phyloP scores from a whole-genome alignment of 2,888 invertebrate genomes.

The Perizoma affinitatum region DNA sequence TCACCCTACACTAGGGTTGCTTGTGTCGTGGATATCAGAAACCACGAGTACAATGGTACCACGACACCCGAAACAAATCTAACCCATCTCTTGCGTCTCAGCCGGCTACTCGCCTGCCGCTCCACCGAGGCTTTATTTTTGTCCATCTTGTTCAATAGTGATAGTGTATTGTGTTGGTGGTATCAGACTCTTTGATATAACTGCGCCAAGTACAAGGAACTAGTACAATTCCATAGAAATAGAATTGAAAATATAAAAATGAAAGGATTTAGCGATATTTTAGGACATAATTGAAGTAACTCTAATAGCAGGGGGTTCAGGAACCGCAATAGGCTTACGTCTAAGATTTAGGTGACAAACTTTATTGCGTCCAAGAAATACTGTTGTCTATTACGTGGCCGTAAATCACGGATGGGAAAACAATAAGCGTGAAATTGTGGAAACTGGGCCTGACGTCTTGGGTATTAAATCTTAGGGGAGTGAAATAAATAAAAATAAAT shows the following conservation, averaged over 20 bases:
- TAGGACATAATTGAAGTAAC: constrained; percentile 31
- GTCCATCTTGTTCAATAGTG: no score
- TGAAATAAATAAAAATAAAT: constrained; percentile 84
- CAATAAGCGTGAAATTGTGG: constrained; percentile 85
- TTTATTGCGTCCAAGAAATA: constrained; percentile 82
- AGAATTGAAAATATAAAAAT: not conserved
- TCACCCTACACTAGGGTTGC: no score
- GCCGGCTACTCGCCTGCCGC: no score
- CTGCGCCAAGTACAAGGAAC: no score
- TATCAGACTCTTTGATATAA: no score
- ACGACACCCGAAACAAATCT: no score
- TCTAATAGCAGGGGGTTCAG: constrained; percentile 29
- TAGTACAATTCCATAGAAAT: no score
- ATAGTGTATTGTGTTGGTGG: no score
- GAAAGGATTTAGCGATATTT: constrained; percentile 17
- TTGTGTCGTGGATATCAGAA: no score
- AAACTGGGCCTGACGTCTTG: constrained; percentile 79
- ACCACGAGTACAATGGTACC: no score
- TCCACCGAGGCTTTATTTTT: no score
- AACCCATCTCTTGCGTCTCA: no score
- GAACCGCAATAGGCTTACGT: constrained; percentile 74
- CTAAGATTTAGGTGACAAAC: constrained; percentile 82
- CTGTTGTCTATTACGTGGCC: constrained; percentile 77
- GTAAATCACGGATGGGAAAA: constrained; percentile 84
- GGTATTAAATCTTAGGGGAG: constrained; percentile 82